Evolutionary conservation across 2,113 vertebrate genomes (phyloP).

Genomic region (Eolophus roseicapilla): DNA sequence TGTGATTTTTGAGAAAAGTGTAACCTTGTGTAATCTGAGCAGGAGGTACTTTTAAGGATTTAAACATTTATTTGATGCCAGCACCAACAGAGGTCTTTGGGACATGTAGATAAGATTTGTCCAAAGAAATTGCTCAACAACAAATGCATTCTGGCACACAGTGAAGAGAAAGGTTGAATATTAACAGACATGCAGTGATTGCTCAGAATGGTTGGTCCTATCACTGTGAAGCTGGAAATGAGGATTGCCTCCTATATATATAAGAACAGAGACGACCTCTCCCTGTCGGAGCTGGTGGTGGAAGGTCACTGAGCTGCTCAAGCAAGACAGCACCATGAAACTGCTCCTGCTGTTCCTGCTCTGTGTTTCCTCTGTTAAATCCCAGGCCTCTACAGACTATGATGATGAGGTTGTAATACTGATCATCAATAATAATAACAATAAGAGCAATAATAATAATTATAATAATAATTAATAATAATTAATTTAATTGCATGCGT

Average conservation of each 20-base stretch:
- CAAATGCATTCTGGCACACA: slow-evolving; percentile 36
- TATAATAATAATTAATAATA: neutral
- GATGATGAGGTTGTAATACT: slow-evolving; percentile 49
- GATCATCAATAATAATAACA: neutral
- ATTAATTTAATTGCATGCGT: neutral
- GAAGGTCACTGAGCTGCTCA: slow-evolving; percentile 18
- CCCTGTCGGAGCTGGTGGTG: neutral
- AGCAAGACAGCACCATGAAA: slow-evolving; percentile 67
- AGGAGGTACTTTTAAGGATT: neutral
- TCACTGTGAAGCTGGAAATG: neutral
- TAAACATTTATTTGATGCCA: slow-evolving; percentile 20
- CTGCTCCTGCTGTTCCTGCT: slow-evolving; percentile 70
- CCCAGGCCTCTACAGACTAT: neutral
- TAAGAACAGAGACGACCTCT: neutral
- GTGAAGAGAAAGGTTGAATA: slow-evolving; percentile 60
- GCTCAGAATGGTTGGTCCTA: neutral
- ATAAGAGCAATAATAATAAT: neutral
- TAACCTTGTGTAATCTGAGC: slow-evolving; percentile 44
- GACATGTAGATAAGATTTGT: slow-evolving; percentile 64
- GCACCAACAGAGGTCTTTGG: neutral
- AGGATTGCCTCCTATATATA: slow-evolving; percentile 22
- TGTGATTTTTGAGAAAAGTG: slow-evolving; percentile 27
- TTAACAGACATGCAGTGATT: slow-evolving; percentile 68
- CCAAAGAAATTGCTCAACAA: slow-evolving; percentile 76
- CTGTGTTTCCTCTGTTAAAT: slow-evolving; percentile 49